Percentiles rank a stretch among this genome's conserved stretches.
These are phyloP conservation scores for Agelastica alni DNA, from an alignment of 2,888 invertebrate genomes.

Conservation along the genomic window DNA sequence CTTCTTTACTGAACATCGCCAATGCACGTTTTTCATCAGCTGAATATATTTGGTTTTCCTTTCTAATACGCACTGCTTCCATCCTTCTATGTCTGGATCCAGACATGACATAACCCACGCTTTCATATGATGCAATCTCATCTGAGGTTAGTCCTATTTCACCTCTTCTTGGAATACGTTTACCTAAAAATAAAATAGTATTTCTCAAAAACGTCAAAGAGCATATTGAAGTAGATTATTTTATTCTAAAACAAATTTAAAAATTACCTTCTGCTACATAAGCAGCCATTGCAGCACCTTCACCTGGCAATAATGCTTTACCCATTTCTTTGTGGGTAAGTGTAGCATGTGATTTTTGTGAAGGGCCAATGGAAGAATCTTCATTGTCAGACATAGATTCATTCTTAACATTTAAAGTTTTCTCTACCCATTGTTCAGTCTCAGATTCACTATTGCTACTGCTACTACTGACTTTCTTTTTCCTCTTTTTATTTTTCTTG, in stretches of 20 bases:
- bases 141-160: constrained; percentile 97
- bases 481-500: constrained; percentile 61
- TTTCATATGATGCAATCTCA: constrained; percentile 90
- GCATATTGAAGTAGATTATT: too few relatives aligned
- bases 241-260: too few relatives aligned
- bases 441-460: constrained; percentile 52
- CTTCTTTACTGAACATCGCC: constrained; percentile 98
- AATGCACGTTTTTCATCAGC: constrained; percentile 98
- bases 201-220: too few relatives aligned
- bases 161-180: constrained; percentile 95
- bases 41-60: constrained; percentile 99
- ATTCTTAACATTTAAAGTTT: constrained; percentile 44
- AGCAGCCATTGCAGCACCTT: constrained; percentile 99
- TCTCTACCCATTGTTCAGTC: constrained; percentile 72
- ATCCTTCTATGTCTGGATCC: constrained; percentile 88
- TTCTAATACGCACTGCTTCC: constrained; percentile 99
- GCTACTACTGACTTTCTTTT: constrained; percentile 56
- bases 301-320: constrained; percentile 92
- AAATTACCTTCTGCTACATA: constrained; percentile 89
- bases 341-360: constrained; percentile 67
- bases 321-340: constrained; percentile 83
- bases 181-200: constrained; percentile 52
- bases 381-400: constrained; percentile 55
- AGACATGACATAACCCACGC: constrained; percentile 94
- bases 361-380: constrained; percentile 63